Evolutionary conservation across 2,888 invertebrate genomes (phyloP).

Genomic region (Perithous albicinctus): DNA sequence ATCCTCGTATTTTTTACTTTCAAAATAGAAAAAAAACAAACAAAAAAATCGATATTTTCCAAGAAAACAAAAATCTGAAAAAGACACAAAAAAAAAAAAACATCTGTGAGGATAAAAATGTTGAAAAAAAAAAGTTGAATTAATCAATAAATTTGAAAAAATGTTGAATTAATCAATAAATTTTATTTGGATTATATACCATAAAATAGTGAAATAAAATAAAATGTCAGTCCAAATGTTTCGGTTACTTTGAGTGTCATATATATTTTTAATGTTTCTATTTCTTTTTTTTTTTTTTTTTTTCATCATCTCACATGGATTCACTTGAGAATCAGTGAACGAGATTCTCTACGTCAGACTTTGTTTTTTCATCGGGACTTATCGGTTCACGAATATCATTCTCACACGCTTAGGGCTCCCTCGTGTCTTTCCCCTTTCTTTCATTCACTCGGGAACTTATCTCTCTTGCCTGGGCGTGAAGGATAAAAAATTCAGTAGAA

Average conservation of each 20-base stretch:
- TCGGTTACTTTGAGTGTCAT: not conserved
- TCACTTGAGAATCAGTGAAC: conserved; percentile 52
- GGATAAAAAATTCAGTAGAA: conserved; percentile 43
- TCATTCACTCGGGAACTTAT: conserved; percentile 36
- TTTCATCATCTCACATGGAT: conserved; percentile 47
- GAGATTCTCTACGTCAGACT: conserved; percentile 16
- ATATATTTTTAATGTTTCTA: not conserved
- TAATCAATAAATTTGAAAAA: too few species aligned
- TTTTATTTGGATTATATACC: too few species aligned
- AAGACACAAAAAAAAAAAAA: too few species aligned
- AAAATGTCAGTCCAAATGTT: not conserved
- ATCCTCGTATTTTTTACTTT: too few species aligned
- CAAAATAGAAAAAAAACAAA: too few species aligned
- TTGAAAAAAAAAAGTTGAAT: too few species aligned
- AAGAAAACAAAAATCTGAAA: too few species aligned
- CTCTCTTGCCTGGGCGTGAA: conserved; percentile 17
- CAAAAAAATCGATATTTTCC: too few species aligned
- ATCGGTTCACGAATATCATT: conserved; percentile 46
- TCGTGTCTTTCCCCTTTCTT: not conserved
- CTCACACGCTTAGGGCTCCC: conserved; percentile 34
- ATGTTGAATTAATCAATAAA: too few species aligned
- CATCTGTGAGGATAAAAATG: too few species aligned
- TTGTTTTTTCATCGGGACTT: conserved; percentile 33
- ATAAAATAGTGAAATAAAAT: too few species aligned
- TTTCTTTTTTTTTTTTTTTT: too few species aligned